A percentile compares a stretch with the other conserved stretches of the same genome.
Evolutionary conservation across 2,888 invertebrate genomes (phyloP).

Genomic region (Busseola fusca): DNA sequence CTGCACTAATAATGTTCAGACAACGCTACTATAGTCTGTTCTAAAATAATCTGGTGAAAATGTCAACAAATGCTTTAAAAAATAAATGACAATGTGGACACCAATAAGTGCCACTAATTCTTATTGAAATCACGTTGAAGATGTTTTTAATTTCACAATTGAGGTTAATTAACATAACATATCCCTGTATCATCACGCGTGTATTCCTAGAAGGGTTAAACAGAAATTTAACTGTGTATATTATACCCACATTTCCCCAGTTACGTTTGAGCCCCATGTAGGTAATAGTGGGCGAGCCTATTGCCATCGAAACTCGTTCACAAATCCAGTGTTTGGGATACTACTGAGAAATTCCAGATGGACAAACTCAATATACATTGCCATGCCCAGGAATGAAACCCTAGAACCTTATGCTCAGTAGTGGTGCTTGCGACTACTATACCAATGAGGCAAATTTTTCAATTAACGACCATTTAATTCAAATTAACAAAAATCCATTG

Average conservation of each 20-base stretch:
- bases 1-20: slow-evolving; percentile 22
- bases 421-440: neutral
- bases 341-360: too few relatives aligned
- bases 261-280: neutral
- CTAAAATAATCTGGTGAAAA: neutral
- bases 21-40: neutral
- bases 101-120: too few relatives aligned
- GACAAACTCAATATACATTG: too few relatives aligned
- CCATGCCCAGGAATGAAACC: too few relatives aligned
- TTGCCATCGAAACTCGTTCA: neutral
- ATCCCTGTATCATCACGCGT: neutral
- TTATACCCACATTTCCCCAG: neutral
- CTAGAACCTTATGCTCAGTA: too few relatives aligned
- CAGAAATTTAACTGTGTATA: neutral
- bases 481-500: too few relatives aligned
- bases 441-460: neutral
- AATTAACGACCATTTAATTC: neutral
- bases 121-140: neutral
- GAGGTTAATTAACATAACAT: neutral
- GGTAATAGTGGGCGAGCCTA: neutral
- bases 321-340: neutral
- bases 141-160: neutral
- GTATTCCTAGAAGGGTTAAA: neutral
- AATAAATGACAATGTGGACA: too few relatives aligned
- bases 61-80: neutral